Base-by-base conservation (phyloP, 2,888 invertebrate species). In the Cataglyphis cursor region DNA sequence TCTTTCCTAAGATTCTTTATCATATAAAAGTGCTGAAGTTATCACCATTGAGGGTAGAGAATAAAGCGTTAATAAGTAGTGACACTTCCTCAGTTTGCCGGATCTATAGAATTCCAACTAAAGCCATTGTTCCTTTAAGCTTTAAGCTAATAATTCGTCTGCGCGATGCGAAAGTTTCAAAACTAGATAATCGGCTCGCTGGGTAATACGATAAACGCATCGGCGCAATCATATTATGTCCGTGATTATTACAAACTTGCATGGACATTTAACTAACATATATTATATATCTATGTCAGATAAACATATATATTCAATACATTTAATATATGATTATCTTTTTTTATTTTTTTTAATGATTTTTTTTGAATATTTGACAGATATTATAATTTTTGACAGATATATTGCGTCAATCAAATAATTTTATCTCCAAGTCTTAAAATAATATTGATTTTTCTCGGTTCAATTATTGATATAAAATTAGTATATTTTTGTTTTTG, bases 61-160 rank as follows among this genome's bases (percentile, higher is more conserved):
- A 90, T 88, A 80, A 84, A 64, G 44, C 78, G 86, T 83, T 85
- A 84, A 90, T 88, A 81, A 84, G n/a, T 76, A 24, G 3, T 75
- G 28, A 41, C 72, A 72, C 73, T 87, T 83, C 84, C 61, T 57
- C 65, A 81, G 62, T 74, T 75, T 62, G 59, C 59, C 12, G 81
- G 73, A 81, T 83, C 76, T 62, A 80, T 75, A 82, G 82, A 87
- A 90, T 81, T 85, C 81, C 61, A 57, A 41, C 28, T 54, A 18
- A 18, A 28, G 54, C 81, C 38, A 90, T 90, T 89, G 88, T 90
- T 76, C 74, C 24, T 54, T 59, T 57, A 59, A 88, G 84, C 24
- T 54, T 59, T 57, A 59, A 88, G 84, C 82, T 84, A 88, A 87
- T 87, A 87, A 86, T 85, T 89, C 82, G 83, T 81, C 87, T 28